A percentile compares a stretch with the other conserved stretches of the same genome.
These are phyloP conservation scores for Symphodus melops DNA, from an alignment of 2,113 vertebrate genomes.

Conservation along the genomic window DNA sequence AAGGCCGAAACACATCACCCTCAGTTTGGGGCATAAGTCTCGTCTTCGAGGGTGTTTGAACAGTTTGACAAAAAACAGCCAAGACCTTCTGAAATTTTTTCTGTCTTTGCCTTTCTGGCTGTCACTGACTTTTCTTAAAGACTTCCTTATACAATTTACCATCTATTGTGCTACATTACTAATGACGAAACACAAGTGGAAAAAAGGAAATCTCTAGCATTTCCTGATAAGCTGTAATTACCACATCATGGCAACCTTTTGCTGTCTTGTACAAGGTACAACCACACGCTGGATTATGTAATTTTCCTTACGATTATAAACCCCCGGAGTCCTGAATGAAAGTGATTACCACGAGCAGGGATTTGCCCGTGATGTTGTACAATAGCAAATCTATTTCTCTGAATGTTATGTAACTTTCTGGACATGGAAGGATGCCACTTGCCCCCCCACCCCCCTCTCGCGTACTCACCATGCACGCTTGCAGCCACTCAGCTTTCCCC, in stretches of 20 bases:
- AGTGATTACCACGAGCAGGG: conserved; percentile 32
- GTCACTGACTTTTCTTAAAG: background rate
- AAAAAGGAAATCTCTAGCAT: background rate
- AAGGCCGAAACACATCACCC: conserved; percentile 4
- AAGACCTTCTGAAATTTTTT: background rate
- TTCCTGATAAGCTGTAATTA: conserved; percentile 11
- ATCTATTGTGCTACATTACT: background rate
- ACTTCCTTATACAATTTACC: background rate
- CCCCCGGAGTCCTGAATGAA: conserved; percentile 39
- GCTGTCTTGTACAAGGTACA: background rate
- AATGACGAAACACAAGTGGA: background rate
- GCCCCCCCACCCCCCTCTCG: background rate
- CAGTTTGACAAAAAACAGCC: background rate
- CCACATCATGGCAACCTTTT: conserved; percentile 2
- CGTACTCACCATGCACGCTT: background rate
- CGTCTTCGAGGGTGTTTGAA: background rate
- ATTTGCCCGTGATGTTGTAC: conserved; percentile 40
- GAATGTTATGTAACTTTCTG: conserved; percentile 42
- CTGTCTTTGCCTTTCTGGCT: conserved; percentile 1
- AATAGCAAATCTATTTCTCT: conserved; percentile 44
- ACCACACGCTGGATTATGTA: conserved; percentile 4
- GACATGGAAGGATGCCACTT: conserved; percentile 30
- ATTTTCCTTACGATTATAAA: conserved; percentile 36
- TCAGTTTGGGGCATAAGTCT: background rate
- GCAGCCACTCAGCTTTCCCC: conserved; percentile 5